Evolutionary conservation across 2,797 vertebrate species (phyloP), one percentile per base, ranked within the genome.

Genomic region (Tinamus major): DNA sequence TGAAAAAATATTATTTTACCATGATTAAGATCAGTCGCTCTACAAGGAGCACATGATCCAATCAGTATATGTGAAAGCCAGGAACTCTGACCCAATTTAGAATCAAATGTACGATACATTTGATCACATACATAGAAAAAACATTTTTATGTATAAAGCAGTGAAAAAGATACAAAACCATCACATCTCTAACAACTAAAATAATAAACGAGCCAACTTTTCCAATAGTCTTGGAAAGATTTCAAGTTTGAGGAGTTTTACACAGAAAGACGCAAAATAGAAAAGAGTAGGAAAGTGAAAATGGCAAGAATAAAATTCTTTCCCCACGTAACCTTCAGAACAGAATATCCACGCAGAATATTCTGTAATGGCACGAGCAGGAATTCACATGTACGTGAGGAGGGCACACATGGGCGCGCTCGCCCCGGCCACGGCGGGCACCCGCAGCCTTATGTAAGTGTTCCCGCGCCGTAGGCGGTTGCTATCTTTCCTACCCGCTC

Each of bases 391-490:
- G 72, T 74, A 51, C 48, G 74, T 74, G 85, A 88, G 65, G 89
- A 71, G 19, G 9, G 44, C 69, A 70, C 1, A 64, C 85, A 46
- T 79, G 16, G 27, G 55, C 2, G 61, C 13, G 92, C 61, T 64
- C 79, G 89, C 19, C 53, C 79, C 70, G 77, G 63, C 58, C 76
- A 75, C 85, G 4, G 18, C 94, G 72, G 92, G 33, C 86, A 75
- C 37, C 35, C 35, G 35, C 63, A 94, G 55, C 41, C 91, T 96
- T 96, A 96, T 92, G 58, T 95, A 96, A 96, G 95, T 71, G 95
- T 96, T 94, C 95, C 91, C 79, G 84, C 89, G 89, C 86, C 55
- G 95, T 94, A 95, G 95, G 94, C 91, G 95, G 94, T 86, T 96
- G 93, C 95, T 96, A 96, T 96, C 89, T 95, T 85, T 89, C 85